These are phyloP conservation scores for Fulmarus glacialis DNA, from an alignment of 2,113 vertebrate species.

Conservation along the genomic window DNA sequence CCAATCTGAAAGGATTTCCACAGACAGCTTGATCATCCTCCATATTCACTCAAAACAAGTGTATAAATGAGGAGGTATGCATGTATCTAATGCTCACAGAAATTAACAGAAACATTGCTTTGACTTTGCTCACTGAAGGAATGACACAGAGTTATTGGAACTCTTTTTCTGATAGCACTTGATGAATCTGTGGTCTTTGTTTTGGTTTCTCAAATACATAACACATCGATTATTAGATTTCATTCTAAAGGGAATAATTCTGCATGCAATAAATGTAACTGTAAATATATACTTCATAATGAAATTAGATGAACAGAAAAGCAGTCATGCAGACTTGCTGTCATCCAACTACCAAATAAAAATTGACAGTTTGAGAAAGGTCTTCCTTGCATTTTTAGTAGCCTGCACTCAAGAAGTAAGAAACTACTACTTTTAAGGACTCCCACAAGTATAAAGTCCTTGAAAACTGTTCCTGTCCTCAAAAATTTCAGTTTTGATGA, in stretches of 20 bases:
- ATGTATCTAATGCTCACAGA: not conserved
- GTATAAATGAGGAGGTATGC: not conserved
- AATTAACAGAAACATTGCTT: not conserved
- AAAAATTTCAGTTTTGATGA: not conserved
- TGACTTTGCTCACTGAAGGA: not conserved
- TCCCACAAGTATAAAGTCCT: not conserved
- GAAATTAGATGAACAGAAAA: not conserved
- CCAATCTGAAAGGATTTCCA: not conserved
- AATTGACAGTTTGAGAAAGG: not conserved
- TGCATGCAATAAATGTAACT: not conserved
- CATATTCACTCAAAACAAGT: not conserved
- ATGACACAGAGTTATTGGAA: not conserved
- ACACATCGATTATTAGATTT: not conserved
- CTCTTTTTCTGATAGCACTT: not conserved
- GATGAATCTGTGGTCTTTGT: not conserved
- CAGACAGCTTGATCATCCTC: not conserved
- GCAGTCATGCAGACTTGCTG: not conserved
- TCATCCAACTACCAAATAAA: not conserved
- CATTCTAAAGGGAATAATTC: not conserved
- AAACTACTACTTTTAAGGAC: not conserved
- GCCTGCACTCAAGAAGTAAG: not conserved
- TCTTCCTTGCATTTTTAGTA: not conserved
- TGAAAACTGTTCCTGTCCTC: not conserved
- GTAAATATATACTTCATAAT: not conserved
- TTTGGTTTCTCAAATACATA: not conserved